Evolutionary conservation across 2,113 vertebrate genomes (phyloP), one percentile per base, ranked within the genome.

Genomic region (Octodon degus): DNA sequence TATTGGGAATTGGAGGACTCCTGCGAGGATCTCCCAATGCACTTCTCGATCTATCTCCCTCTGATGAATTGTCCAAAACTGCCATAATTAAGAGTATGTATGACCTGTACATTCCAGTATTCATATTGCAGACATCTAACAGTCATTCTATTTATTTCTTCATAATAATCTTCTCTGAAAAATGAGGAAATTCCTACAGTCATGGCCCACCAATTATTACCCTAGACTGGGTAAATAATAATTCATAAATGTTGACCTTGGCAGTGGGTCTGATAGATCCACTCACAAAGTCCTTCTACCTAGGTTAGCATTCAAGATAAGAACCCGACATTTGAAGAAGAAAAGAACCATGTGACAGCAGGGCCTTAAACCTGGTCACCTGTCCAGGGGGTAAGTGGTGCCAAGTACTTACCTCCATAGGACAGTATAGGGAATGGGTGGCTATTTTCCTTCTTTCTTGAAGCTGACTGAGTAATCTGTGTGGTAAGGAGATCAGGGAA

Each of bases 281-380:
- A 5, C 58, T 27, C 8, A 53, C 17, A 32, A 63, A 1, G 0
- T 0, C 7, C 0, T 30, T 65, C 14, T 70, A 43, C 50, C 30
- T 3, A 9, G 27, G 7, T 25, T 50, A 22, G 24, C 2, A 14
- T 53, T 34, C 62, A 80, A 72, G 1, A 10, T 34, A 60, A 24
- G 22, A 27, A 60, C 30, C 55, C 50, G 17, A 65, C 11, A 17
- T 20, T 81, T 25, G 17, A 40, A 27, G 9, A 74, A 53, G 11
- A 34, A 68, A 34, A 68, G 7, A 77, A 0, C 25, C 19, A 19
- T 27, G 55, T 80, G 34, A 65, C 19, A 37, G 68, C 6, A 55
- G 55, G 20, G 17, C 14, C 9, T 14, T 63, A 1, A 24, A 43
- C 10, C 0, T n/a, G 27, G 10, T 80, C 24, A 19, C 4, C 9